These are phyloP conservation scores for Unio delphinus DNA, from an alignment of 2,888 invertebrate species.

Conservation along the genomic window DNA sequence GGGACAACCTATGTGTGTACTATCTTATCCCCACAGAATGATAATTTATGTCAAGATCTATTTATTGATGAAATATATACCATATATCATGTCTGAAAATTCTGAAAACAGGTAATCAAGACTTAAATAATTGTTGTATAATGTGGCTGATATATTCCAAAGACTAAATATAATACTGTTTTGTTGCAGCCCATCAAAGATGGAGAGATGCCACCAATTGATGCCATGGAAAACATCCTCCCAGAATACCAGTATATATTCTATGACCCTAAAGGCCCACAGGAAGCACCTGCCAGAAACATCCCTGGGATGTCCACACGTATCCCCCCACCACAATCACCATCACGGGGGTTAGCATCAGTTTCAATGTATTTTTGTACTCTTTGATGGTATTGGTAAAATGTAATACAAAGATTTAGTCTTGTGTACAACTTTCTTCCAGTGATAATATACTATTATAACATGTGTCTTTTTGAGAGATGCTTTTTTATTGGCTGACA, in stretches of 20 bases:
- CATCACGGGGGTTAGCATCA: conserved; percentile 3
- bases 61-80: too few species aligned
- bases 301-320: not conserved
- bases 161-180: not conserved
- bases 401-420: too few species aligned
- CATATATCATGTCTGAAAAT: too few species aligned
- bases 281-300: conserved; percentile 2
- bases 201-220: conserved; percentile 63
- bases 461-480: too few species aligned
- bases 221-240: conserved; percentile 65
- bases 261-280: conserved; percentile 46
- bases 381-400: too few species aligned
- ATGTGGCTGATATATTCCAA: not conserved
- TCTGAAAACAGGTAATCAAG: too few species aligned
- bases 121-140: not conserved
- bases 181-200: conserved; percentile 60
- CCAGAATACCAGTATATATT: conserved; percentile 70
- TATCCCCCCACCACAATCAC: not conserved
- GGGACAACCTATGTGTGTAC: too few species aligned
- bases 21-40: too few species aligned
- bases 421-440: too few species aligned
- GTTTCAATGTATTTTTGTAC: not conserved
- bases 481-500: too few species aligned
- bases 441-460: too few species aligned
- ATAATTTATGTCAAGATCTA: too few species aligned